Evolutionary conservation across 2,888 invertebrate species (phyloP).

Genomic region (Colletes collaris): DNA sequence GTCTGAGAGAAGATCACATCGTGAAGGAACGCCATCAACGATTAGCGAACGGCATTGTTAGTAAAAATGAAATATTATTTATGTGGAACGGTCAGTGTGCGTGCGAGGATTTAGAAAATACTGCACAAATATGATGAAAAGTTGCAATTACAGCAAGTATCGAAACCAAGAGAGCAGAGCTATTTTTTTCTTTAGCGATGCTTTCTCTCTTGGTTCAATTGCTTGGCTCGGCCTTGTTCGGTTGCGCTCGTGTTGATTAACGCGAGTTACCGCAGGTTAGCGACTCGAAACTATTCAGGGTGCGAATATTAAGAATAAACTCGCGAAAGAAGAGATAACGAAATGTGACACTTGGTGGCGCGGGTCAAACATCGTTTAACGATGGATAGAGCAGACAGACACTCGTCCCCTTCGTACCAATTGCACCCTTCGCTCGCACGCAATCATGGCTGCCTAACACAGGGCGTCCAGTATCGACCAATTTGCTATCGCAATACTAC

Average conservation of each 20-base stretch:
- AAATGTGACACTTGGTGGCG: constrained; percentile 22
- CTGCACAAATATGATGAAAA: background rate
- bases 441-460: constrained; percentile 81
- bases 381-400: constrained; percentile 31
- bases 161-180: background rate
- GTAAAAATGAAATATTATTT: constrained; percentile 80
- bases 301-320: background rate
- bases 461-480: constrained; percentile 76
- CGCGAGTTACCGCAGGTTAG: constrained; percentile 19
- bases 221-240: constrained; percentile 18
- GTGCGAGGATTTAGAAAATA: constrained; percentile 47
- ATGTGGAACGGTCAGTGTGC: constrained; percentile 73
- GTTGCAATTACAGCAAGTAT: background rate
- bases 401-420: constrained; percentile 43
- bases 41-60: constrained; percentile 78
- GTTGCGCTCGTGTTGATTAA: constrained; percentile 24
- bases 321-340: background rate
- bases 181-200: constrained; percentile 7
- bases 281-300: background rate
- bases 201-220: constrained; percentile 8
- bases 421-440: constrained; percentile 78
- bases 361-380: constrained; percentile 30
- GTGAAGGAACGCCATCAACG: constrained; percentile 48
- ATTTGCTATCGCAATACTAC: constrained; percentile 61
- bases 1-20: constrained; percentile 22